These are phyloP conservation scores for Altica lythri DNA, from an alignment of 2,888 invertebrate species.

Conservation along the genomic window DNA sequence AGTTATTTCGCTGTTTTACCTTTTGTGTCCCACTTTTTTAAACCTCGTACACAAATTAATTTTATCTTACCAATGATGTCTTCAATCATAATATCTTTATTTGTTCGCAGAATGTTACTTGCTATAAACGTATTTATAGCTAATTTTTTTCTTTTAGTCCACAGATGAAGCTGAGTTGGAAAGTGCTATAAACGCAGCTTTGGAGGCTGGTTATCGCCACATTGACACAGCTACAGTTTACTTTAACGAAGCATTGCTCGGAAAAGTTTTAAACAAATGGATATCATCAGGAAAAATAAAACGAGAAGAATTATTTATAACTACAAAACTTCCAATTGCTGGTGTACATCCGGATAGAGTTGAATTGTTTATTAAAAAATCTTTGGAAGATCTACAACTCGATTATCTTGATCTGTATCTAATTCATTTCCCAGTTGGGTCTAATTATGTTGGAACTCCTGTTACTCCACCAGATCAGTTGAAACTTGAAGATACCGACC, in stretches of 20 bases:
- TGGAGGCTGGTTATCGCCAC: slow-evolving; percentile 80
- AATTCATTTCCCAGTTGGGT: slow-evolving; percentile 42
- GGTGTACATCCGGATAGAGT: slow-evolving; percentile 49
- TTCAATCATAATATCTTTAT: no score
- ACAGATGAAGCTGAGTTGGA: slow-evolving; percentile 67
- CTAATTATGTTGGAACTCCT: slow-evolving; percentile 26
- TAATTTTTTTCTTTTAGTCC: slow-evolving; percentile 59
- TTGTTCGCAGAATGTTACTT: no score
- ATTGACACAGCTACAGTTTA: slow-evolving; percentile 83
- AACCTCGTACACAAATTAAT: no score
- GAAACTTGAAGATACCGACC: slow-evolving; percentile 19
- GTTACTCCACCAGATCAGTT: slow-evolving; percentile 19
- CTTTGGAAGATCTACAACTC: slow-evolving; percentile 40
- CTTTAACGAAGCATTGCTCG: slow-evolving; percentile 76
- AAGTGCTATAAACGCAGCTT: slow-evolving; percentile 69
- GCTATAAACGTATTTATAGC: no score
- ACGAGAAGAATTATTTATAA: slow-evolving; percentile 75
- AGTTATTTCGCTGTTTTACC: no score
- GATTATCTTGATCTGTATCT: slow-evolving; percentile 46
- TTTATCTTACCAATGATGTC: no score
- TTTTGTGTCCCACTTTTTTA: no score
- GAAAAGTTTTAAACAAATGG: slow-evolving; percentile 74
- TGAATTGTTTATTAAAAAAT: slow-evolving; percentile 40
- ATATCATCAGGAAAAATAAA: slow-evolving; percentile 65
- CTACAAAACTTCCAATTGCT: slow-evolving; percentile 74